A percentile compares a stretch with the other conserved stretches of the same genome.
Conservation (phyloP, 2,797 vertebrate species). For the Tinamus major region DNA sequence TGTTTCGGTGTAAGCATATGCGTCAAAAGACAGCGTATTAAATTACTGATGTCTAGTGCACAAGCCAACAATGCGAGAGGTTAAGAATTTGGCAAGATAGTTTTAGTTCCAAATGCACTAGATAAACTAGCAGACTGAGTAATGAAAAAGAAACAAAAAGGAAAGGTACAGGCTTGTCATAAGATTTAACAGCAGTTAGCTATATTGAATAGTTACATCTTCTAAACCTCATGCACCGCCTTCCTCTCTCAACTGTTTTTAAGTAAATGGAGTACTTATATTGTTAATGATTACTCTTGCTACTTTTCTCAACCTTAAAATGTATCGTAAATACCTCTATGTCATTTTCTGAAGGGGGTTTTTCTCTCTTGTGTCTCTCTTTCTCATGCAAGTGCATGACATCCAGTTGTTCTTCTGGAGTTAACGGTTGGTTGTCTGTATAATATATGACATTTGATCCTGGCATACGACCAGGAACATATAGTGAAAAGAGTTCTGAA, state of each 20-base stretch:
- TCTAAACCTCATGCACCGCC: not conserved
- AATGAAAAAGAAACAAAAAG: not conserved
- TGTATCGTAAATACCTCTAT: slow-evolving; percentile 78
- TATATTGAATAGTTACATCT: not conserved
- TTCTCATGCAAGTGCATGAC: slow-evolving; percentile 83
- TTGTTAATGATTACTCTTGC: not conserved
- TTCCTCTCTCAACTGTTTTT: slow-evolving; percentile 5
- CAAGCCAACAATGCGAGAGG: not conserved
- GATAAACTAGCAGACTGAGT: not conserved
- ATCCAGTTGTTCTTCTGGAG: slow-evolving; percentile 86
- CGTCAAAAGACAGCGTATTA: not conserved
- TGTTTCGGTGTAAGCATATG: not conserved
- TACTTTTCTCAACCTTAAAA: not conserved
- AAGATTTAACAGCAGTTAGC: not conserved
- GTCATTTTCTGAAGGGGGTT: slow-evolving; percentile 81
- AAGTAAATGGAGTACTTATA: not conserved
- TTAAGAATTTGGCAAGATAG: not conserved
- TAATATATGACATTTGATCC: not conserved
- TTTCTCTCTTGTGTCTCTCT: slow-evolving; percentile 63
- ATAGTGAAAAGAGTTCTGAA: not conserved
- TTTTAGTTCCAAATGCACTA: not conserved
- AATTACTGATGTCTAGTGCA: not conserved
- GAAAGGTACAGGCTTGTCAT: not conserved
- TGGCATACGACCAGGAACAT: not conserved
- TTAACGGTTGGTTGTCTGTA: slow-evolving; percentile 79